Evolutionary conservation across 2,113 vertebrate genomes (phyloP).

Genomic region (Entelurus aequoreus): DNA sequence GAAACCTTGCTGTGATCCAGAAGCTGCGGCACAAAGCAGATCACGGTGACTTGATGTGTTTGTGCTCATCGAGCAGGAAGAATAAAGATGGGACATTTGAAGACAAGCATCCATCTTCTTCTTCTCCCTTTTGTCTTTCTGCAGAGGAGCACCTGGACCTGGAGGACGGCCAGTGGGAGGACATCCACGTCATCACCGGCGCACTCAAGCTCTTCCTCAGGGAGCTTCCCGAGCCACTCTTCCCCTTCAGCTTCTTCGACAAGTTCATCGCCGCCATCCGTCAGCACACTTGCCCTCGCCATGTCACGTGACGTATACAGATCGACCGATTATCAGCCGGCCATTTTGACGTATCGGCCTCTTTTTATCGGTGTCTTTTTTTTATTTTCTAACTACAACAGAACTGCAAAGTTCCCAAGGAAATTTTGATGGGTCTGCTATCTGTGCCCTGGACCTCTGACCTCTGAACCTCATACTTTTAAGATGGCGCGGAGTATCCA

Average conservation of each 20-base stretch:
- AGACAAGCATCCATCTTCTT: not conserved
- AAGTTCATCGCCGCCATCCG: constrained; percentile 87
- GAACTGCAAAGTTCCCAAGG: no score
- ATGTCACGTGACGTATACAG: no score
- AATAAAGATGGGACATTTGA: no score
- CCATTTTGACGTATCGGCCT: no score
- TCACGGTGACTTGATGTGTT: constrained; percentile 62
- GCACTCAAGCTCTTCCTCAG: constrained; percentile 90
- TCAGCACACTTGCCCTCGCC: constrained; percentile 58
- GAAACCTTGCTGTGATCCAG: constrained; percentile 92
- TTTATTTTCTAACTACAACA: no score
- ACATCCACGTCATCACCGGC: constrained; percentile 88
- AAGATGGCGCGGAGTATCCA: no score
- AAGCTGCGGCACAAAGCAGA: constrained; percentile 87
- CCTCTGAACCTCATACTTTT: no score
- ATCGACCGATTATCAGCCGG: no score
- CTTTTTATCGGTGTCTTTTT: no score
- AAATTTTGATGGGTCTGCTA: no score
- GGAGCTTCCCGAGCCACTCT: constrained; percentile 84
- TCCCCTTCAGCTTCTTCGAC: constrained; percentile 83
- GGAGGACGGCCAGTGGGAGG: constrained; percentile 88
- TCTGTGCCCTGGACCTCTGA: no score
- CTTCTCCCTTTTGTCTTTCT: not conserved
- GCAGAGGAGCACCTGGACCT: constrained; percentile 83
- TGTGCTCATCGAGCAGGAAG: no score